Conservation (phyloP, 2,797 vertebrate species). For the Dendrocincla fuliginosa region DNA sequence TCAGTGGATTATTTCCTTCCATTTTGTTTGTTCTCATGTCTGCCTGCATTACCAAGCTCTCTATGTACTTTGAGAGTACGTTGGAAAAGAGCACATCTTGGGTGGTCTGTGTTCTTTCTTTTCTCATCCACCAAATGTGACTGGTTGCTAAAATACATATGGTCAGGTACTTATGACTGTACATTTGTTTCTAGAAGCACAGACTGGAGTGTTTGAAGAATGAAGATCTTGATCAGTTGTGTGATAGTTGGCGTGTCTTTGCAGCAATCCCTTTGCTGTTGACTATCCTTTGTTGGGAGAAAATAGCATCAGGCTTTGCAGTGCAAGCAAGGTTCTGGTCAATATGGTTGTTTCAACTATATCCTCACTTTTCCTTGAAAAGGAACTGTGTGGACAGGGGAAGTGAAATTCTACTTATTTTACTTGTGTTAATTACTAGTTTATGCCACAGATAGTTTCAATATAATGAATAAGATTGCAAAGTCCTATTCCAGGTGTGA, state of each 20-base stretch:
- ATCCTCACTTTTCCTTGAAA: neutral
- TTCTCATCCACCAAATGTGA: neutral
- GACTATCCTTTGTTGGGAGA: rapidly evolving
- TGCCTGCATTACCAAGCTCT: neutral
- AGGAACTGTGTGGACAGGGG: neutral
- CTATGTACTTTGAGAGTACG: neutral
- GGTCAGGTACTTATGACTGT: neutral
- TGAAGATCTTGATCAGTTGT: neutral
- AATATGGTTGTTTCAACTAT: rapidly evolving
- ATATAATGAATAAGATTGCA: neutral
- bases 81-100: neutral
- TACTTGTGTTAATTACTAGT: neutral
- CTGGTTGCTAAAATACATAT: rapidly evolving
- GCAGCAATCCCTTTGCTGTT: neutral
- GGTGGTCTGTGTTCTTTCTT: neutral
- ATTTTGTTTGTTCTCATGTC: neutral
- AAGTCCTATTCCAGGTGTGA: neutral
- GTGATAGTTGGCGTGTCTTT: neutral
- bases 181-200: neutral
- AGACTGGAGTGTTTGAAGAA: neutral
- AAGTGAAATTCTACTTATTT: neutral
- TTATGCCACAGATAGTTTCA: neutral
- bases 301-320: neutral
- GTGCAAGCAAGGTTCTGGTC: neutral
- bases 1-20: neutral